Conservation (phyloP, 2,888 invertebrate genomes). For the Odontothrips loti region DNA sequence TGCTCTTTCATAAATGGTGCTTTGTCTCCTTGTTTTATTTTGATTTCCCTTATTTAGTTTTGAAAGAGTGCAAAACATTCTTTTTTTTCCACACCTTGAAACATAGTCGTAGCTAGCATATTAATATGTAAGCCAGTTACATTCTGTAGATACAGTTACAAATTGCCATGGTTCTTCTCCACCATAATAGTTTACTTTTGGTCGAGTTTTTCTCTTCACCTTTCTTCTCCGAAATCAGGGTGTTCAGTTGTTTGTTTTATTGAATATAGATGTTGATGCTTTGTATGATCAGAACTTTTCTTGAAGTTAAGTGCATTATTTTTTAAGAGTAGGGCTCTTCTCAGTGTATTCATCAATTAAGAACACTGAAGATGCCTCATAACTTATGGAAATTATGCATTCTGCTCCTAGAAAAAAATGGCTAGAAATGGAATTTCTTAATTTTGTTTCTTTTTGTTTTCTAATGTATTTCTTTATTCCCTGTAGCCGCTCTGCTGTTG, state of each 20-base stretch:
- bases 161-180: no score
- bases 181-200: no score
- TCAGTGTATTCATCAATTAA: neutral
- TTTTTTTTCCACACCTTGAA: conserved; percentile 36
- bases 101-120: neutral
- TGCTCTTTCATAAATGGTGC: conserved; percentile 38
- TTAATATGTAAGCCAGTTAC: no score
- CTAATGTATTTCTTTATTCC: conserved; percentile 29
- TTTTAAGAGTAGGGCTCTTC: neutral
- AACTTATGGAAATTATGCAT: conserved; percentile 38
- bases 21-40: conserved; percentile 38
- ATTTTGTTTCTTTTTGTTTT: conserved; percentile 39
- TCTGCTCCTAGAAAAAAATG: no score
- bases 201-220: no score
- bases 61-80: neutral
- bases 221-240: no score
- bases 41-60: conserved; percentile 36
- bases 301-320: neutral
- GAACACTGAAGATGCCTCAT: conserved; percentile 38
- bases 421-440: conserved; percentile 35
- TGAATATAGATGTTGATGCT: neutral
- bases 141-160: no score
- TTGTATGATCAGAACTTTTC: neutral
- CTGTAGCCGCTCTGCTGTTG: conserved; percentile 90
- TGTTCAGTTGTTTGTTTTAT: neutral